These are phyloP conservation scores for Hyphantria cunea DNA, from an alignment of 1,140 invertebrate species.

Conservation along the genomic window DNA sequence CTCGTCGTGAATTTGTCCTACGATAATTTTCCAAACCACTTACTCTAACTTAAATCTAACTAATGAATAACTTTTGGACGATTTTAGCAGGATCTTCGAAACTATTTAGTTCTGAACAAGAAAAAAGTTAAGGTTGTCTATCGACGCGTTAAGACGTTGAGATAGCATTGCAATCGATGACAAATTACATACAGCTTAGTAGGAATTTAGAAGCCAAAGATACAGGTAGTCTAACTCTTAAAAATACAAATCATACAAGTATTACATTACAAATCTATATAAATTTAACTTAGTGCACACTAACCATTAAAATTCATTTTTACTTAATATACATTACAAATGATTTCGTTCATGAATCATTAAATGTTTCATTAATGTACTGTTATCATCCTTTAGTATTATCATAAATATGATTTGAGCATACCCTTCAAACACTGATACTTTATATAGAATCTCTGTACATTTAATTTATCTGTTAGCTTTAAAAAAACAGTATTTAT, in stretches of 20 bases:
- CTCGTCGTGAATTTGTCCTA: slow-evolving; percentile 57
- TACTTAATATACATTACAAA: slow-evolving; percentile 56
- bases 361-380: slow-evolving; percentile 35
- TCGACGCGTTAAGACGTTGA: slow-evolving; percentile 12
- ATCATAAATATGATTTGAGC: slow-evolving; percentile 46
- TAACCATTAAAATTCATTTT: slow-evolving; percentile 58
- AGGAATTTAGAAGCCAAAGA: slow-evolving; percentile 44
- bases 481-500: no score
- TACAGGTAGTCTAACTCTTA: slow-evolving; percentile 41
- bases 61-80: slow-evolving; percentile 59
- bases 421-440: slow-evolving; percentile 37
- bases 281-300: slow-evolving; percentile 61
- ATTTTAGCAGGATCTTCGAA: slow-evolving; percentile 41
- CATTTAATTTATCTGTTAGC: slow-evolving; percentile 31
- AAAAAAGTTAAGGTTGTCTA: slow-evolving; percentile 18
- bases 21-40: slow-evolving; percentile 73
- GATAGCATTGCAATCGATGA: slow-evolving; percentile 20
- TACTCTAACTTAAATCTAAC: slow-evolving; percentile 67
- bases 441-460: slow-evolving; percentile 44
- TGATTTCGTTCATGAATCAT: slow-evolving; percentile 60
- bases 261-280: slow-evolving; percentile 36
- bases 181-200: slow-evolving; percentile 35
- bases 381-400: slow-evolving; percentile 36
- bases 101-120: slow-evolving; percentile 31
- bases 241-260: slow-evolving; percentile 42